Conservation (phyloP, 2,113 vertebrate species). For the Leiothrix lutea region DNA sequence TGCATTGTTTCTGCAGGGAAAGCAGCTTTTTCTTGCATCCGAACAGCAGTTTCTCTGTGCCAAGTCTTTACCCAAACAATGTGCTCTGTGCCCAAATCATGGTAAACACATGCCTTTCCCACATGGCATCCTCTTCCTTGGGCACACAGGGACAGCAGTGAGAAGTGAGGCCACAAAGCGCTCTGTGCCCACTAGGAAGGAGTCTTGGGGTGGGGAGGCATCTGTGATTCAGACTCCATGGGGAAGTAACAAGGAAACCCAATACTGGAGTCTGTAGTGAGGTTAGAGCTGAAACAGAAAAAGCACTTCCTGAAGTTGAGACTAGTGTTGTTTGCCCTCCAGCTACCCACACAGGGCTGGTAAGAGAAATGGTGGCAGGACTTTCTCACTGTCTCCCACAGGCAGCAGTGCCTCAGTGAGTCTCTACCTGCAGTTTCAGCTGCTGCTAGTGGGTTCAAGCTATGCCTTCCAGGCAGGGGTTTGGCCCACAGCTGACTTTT, state of each 20-base stretch:
- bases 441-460: neutral
- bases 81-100: neutral
- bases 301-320: neutral
- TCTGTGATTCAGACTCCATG: neutral
- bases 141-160: neutral
- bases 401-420: neutral
- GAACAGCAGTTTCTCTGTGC: neutral
- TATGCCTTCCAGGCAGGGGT: neutral
- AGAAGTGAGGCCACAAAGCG: accelerated
- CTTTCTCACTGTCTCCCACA: neutral
- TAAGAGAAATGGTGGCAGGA: accelerated
- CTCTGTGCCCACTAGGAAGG: neutral
- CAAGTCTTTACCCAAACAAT: neutral
- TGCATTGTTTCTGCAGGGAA: neutral
- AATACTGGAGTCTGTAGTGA: neutral
- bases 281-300: neutral
- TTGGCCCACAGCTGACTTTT: neutral
- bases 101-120: accelerated
- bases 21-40: neutral
- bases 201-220: accelerated
- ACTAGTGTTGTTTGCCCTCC: accelerated
- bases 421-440: neutral
- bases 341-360: accelerated
- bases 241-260: neutral
- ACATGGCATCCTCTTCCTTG: neutral